Conservation (phyloP, 1,140 invertebrate species). For the Daktulosphaira vitifoliae region DNA sequence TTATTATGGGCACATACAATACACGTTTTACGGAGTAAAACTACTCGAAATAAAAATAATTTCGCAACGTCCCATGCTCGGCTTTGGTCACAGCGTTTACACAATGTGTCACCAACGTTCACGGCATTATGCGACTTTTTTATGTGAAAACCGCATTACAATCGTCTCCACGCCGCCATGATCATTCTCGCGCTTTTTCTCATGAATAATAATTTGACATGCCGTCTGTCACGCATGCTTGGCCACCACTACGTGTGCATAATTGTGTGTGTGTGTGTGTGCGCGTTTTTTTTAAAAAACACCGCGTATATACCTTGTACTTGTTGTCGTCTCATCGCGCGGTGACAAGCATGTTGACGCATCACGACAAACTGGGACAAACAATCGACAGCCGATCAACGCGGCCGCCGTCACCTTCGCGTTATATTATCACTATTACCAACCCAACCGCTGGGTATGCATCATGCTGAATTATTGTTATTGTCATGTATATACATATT, state of each 20-base stretch:
- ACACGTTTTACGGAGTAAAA: too few species aligned
- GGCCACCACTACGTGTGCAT: neutral
- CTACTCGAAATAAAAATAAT: too few species aligned
- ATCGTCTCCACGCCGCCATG: neutral
- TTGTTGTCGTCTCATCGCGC: neutral
- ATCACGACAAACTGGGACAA: constrained; percentile 26
- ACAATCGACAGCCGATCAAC: constrained; percentile 26
- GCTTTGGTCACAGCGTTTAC: too few species aligned
- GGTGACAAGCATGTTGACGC: constrained; percentile 30
- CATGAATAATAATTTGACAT: constrained; percentile 33
- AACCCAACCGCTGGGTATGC: neutral
- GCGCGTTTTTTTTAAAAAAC: constrained; percentile 2
- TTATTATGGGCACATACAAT: too few species aligned
- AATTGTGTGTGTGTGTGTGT: neutral
- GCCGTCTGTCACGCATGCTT: constrained; percentile 31
- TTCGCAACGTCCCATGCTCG: too few species aligned
- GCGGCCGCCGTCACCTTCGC: neutral
- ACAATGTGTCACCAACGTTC: too few species aligned
- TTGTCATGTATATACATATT: constrained; percentile 2
- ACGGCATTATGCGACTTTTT: too few species aligned
- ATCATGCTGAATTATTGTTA: constrained; percentile 33
- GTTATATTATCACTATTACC: neutral
- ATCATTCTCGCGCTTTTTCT: constrained; percentile 14
- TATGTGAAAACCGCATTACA: neutral
- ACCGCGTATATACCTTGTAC: neutral